Conservation (phyloP, 1,140 invertebrate genomes). For the Spodoptera litura region DNA sequence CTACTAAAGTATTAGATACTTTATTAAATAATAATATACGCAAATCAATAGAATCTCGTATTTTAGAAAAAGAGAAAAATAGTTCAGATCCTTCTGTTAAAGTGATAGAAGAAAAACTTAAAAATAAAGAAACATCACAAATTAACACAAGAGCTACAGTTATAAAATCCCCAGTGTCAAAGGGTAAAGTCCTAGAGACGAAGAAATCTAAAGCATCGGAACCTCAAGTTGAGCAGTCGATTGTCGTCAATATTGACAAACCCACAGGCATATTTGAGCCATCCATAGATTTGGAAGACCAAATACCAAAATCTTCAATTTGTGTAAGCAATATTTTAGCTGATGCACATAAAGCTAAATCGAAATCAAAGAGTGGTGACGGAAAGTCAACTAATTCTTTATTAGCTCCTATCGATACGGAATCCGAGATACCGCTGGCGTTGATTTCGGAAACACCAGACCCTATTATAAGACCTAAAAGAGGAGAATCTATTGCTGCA, state of each 20-base stretch:
- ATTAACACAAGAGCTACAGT: conserved; percentile 83
- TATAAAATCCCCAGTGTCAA: conserved; percentile 86
- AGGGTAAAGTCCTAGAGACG: conserved; percentile 80
- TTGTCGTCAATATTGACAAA: conserved; percentile 83
- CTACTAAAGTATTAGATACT: conserved; percentile 84
- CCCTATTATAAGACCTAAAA: conserved; percentile 76
- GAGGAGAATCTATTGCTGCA: conserved; percentile 82
- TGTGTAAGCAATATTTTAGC: conserved; percentile 71
- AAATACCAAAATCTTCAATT: conserved; percentile 87
- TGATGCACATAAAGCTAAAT: conserved; percentile 69
- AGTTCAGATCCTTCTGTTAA: conserved; percentile 65
- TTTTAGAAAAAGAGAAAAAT: conserved; percentile 82
- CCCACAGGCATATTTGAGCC: conserved; percentile 89
- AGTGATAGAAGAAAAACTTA: conserved; percentile 69
- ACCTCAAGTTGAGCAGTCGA: conserved; percentile 64
- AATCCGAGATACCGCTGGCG: conserved; percentile 76
- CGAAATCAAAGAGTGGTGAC: conserved; percentile 64
- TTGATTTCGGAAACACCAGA: conserved; percentile 80
- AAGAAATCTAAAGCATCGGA: conserved; percentile 80
- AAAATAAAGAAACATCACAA: conserved; percentile 76
- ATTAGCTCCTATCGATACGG: conserved; percentile 70
- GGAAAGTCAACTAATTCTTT: conserved; percentile 60
- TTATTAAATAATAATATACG: conserved; percentile 84
- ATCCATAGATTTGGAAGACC: conserved; percentile 88
- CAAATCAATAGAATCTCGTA: conserved; percentile 85